Evolutionary conservation across 1,140 invertebrate genomes (phyloP).

Genomic region (Drosophila tristis): DNA sequence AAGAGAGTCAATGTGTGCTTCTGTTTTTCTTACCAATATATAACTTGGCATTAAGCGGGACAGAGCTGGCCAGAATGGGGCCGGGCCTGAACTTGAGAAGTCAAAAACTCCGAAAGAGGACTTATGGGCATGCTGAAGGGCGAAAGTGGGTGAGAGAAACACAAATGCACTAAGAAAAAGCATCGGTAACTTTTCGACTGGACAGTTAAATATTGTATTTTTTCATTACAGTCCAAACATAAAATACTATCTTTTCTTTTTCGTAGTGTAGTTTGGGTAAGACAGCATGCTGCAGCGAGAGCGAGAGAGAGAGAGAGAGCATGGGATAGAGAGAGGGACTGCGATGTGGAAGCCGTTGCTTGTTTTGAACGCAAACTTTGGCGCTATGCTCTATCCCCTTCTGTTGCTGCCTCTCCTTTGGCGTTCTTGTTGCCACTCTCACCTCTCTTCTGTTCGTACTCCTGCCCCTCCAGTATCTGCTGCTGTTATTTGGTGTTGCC

Average conservation of each 20-base stretch:
- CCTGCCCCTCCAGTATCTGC: background rate
- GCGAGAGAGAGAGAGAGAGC: background rate
- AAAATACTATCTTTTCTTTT: too few relatives aligned
- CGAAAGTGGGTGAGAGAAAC: background rate
- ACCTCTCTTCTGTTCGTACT: background rate
- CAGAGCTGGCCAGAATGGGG: constrained; percentile 22
- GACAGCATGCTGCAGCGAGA: background rate
- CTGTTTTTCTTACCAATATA: constrained; percentile 71
- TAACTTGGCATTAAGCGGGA: constrained; percentile 70
- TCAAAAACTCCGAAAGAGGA: constrained; percentile 78
- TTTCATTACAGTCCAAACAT: too few relatives aligned
- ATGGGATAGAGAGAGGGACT: background rate
- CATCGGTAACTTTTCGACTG: too few relatives aligned
- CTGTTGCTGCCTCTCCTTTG: constrained; percentile 3
- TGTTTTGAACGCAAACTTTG: constrained; percentile 61
- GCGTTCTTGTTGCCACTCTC: background rate
- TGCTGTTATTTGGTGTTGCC: constrained; percentile 22
- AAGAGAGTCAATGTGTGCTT: constrained; percentile 43
- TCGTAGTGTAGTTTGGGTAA: too few relatives aligned
- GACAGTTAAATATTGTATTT: too few relatives aligned
- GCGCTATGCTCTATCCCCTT: constrained; percentile 51
- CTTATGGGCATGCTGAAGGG: constrained; percentile 51
- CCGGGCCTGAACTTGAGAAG: constrained; percentile 72
- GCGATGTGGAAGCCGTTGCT: constrained; percentile 21
- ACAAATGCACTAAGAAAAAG: too few relatives aligned